Evolutionary conservation across 2,113 vertebrate species (phyloP).

Genomic region (Rhinolophus sinicus): DNA sequence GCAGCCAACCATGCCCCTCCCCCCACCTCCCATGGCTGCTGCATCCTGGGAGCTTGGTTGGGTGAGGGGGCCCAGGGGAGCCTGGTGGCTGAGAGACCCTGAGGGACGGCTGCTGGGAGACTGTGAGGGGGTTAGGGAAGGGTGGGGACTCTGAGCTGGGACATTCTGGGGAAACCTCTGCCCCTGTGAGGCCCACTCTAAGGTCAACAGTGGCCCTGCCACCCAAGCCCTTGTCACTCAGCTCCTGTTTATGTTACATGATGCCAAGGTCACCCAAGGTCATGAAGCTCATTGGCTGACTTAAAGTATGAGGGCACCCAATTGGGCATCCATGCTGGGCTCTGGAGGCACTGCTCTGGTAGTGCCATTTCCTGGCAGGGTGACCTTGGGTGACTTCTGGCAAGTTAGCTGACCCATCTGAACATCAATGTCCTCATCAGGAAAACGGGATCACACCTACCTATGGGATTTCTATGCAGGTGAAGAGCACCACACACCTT

Average conservation of each 20-base stretch:
- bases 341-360: too few species aligned
- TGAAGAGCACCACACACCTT: neutral
- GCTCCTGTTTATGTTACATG: neutral
- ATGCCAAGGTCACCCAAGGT: neutral
- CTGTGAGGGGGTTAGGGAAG: neutral
- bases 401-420: neutral
- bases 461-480: neutral
- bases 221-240: neutral
- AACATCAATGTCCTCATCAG: neutral
- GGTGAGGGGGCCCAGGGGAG: neutral
- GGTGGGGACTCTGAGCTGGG: neutral
- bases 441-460: neutral
- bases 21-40: neutral
- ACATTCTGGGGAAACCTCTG: neutral
- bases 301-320: rapidly evolving
- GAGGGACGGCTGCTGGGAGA: neutral
- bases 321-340: neutral
- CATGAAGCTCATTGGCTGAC: neutral
- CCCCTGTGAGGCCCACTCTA: neutral
- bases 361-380: neutral
- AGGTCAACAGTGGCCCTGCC: neutral
- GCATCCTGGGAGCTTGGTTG: neutral
- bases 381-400: neutral
- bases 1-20: rapidly evolving
- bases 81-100: neutral